Conservation (phyloP, 2,797 vertebrate genomes). For the Poliocrania exsul region DNA sequence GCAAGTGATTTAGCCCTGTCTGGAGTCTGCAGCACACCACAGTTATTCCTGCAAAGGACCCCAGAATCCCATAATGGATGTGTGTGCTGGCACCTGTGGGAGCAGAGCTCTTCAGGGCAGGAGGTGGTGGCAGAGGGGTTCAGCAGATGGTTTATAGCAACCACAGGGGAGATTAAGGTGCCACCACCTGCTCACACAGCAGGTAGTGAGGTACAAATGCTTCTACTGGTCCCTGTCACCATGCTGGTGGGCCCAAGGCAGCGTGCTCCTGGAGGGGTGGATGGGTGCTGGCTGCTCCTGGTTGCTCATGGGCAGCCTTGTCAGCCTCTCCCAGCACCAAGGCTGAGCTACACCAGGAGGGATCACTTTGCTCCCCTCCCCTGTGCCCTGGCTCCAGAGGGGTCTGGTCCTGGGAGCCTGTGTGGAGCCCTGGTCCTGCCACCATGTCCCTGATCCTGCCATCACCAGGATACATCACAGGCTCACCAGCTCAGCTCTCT, state of each 20-base stretch:
- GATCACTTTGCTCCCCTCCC: fast-evolving
- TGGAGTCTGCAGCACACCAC: background rate
- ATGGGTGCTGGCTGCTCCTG: background rate
- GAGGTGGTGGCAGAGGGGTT: background rate
- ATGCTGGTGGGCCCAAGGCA: background rate
- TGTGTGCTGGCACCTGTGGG: background rate
- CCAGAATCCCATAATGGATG: background rate
- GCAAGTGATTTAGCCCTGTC: conserved; percentile 12
- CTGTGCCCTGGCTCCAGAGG: background rate
- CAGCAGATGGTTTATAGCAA: background rate
- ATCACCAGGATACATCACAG: fast-evolving
- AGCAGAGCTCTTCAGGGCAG: background rate
- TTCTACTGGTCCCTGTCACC: background rate
- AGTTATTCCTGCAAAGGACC: background rate
- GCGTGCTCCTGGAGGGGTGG: background rate
- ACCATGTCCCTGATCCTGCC: background rate
- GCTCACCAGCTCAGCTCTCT: background rate
- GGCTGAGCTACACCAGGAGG: background rate
- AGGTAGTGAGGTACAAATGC: background rate
- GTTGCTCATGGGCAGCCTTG: background rate
- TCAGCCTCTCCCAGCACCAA: background rate
- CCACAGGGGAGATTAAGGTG: background rate
- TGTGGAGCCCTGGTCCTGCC: background rate
- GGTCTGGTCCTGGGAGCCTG: background rate
- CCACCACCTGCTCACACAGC: background rate